A percentile compares a stretch with the other conserved stretches of the same genome.
Conservation (phyloP, 1,140 invertebrate genomes). For the Aphis gossypii region DNA sequence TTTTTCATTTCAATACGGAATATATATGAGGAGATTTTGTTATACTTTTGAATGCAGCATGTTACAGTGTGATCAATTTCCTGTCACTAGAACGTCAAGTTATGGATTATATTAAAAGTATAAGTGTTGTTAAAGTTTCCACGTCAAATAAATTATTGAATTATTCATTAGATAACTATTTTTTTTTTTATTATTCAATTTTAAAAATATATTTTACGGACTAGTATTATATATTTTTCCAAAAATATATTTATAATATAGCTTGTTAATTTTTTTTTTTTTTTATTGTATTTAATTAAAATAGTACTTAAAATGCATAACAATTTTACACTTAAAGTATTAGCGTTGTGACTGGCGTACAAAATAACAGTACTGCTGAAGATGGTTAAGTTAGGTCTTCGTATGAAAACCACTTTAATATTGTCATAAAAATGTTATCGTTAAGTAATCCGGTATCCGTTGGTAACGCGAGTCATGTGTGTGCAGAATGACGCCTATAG, state of each 20-base stretch:
- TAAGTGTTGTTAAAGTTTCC: background rate
- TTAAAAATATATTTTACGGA: background rate
- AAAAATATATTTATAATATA: background rate
- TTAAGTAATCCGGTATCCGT: constrained; percentile 2
- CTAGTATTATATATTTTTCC: background rate
- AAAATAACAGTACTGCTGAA: background rate
- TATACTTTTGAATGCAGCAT: background rate
- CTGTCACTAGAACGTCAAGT: background rate
- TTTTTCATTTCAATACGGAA: background rate
- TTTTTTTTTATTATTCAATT: background rate
- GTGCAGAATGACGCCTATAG: background rate
- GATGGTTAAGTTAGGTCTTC: background rate
- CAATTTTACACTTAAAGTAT: background rate
- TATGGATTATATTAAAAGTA: constrained; percentile 1
- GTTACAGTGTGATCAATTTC: constrained; percentile 9
- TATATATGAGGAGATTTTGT: background rate
- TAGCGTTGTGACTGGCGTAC: background rate
- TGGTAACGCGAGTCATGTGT: background rate
- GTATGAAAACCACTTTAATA: constrained; percentile 1
- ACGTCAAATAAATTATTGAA: constrained; percentile 1
- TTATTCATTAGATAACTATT: constrained; percentile 1
- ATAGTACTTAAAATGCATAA: background rate
- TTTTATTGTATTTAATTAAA: background rate
- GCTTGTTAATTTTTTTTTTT: background rate
- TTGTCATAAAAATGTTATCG: constrained; percentile 8